phyloP scores from a whole-genome alignment of 2,113 vertebrate species.

The Toxotes jaculatrix region DNA sequence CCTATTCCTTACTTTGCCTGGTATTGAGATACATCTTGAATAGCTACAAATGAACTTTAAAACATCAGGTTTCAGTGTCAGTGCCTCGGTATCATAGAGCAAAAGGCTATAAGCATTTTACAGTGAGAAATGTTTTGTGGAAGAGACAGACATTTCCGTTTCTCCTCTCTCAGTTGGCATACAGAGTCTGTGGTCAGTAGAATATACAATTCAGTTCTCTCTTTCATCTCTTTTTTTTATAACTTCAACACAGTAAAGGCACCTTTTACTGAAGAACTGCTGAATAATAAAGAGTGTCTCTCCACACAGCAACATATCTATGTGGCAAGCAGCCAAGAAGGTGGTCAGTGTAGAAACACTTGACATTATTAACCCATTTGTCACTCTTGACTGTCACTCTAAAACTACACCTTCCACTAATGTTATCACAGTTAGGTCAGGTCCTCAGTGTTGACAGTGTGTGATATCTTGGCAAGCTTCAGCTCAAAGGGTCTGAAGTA shows the following conservation, averaged over 20 bases:
- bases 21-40: neutral
- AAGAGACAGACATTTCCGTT: neutral
- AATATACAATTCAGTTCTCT: neutral
- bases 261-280: conserved; percentile 4
- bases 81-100: neutral
- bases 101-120: neutral
- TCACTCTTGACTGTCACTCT: conserved; percentile 33
- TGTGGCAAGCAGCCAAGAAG: conserved; percentile 34
- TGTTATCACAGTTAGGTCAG: conserved; percentile 50
- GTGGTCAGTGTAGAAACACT: conserved; percentile 11
- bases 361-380: conserved; percentile 41
- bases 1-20: neutral
- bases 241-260: neutral
- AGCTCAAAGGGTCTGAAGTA: conserved; percentile 4
- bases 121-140: neutral
- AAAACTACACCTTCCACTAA: conserved; percentile 33
- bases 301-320: neutral
- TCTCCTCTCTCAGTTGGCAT: neutral
- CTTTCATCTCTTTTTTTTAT: neutral
- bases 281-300: neutral
- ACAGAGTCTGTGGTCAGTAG: neutral
- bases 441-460: neutral
- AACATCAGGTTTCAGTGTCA: conserved; percentile 1
- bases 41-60: neutral
- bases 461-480: conserved; percentile 15